These are phyloP conservation scores for Trematomus bernacchii DNA, from an alignment of 2,797 vertebrate species.

Conservation along the genomic window DNA sequence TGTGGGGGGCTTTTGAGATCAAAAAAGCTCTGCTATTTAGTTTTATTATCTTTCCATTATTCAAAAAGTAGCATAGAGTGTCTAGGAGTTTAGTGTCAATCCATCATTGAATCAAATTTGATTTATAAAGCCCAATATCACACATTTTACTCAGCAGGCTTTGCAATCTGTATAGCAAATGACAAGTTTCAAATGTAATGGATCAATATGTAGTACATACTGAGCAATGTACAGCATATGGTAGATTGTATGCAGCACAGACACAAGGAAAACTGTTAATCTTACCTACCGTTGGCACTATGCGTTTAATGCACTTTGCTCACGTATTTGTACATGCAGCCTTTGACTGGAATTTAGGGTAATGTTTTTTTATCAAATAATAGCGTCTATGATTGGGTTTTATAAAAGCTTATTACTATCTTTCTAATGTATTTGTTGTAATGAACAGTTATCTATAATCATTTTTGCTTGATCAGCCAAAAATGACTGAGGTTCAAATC, in stretches of 20 bases:
- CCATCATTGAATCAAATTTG: too few relatives aligned
- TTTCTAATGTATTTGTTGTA: neutral
- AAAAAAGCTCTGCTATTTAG: constrained; percentile 14
- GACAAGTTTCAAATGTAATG: neutral
- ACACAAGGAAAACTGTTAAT: neutral
- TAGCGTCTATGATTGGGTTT: neutral
- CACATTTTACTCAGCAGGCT: too few relatives aligned
- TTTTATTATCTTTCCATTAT: neutral
- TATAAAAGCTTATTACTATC: too few relatives aligned
- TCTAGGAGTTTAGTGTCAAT: neutral
- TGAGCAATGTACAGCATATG: too few relatives aligned
- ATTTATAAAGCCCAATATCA: too few relatives aligned
- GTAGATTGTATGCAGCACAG: neutral
- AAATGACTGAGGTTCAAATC: neutral
- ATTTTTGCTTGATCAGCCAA: neutral
- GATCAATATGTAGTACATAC: neutral
- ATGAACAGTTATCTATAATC: neutral
- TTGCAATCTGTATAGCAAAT: too few relatives aligned
- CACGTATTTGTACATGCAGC: neutral
- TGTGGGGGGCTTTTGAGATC: neutral
- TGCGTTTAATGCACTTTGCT: neutral
- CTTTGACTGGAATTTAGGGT: neutral
- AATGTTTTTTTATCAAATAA: neutral
- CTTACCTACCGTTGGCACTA: neutral
- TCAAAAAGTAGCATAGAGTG: neutral